A percentile compares a stretch with the other conserved stretches of the same genome.
Conservation (phyloP, 2,113 vertebrate genomes). For the Rhineura floridana region DNA sequence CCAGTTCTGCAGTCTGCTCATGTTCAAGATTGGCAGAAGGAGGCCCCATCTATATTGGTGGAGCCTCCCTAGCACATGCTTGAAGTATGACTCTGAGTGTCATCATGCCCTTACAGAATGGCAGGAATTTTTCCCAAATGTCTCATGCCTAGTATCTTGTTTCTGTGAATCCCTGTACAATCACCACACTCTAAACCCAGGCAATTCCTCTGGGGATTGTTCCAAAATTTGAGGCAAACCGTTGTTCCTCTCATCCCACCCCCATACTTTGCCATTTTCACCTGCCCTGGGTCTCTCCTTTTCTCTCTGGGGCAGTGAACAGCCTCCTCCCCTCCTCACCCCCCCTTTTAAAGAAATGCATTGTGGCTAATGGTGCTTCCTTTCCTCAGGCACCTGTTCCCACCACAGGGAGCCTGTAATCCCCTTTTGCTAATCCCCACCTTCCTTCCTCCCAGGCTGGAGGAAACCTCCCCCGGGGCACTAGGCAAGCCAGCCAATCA, state of each 20-base stretch:
- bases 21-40: too few species aligned
- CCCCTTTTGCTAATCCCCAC: slow-evolving; percentile 16
- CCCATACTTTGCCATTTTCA: not conserved
- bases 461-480: not conserved
- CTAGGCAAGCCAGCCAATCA: slow-evolving; percentile 49
- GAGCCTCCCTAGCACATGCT: not conserved
- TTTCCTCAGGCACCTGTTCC: not conserved
- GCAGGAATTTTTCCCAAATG: not conserved
- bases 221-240: not conserved
- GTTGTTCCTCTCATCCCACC: not conserved
- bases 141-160: not conserved
- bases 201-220: not conserved
- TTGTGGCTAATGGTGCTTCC: not conserved
- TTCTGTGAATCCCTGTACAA: too few species aligned
- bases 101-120: too few species aligned
- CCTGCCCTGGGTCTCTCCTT: too few species aligned
- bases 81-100: too few species aligned
- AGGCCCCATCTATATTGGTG: too few species aligned
- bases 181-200: too few species aligned
- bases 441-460: slow-evolving; percentile 33
- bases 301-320: too few species aligned
- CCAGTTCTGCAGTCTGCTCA: not conserved
- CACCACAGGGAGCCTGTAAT: slow-evolving; percentile 27
- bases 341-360: not conserved
- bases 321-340: not conserved